Evolutionary conservation across 1,140 invertebrate species (phyloP).

Genomic region (Sogatella furcifera): DNA sequence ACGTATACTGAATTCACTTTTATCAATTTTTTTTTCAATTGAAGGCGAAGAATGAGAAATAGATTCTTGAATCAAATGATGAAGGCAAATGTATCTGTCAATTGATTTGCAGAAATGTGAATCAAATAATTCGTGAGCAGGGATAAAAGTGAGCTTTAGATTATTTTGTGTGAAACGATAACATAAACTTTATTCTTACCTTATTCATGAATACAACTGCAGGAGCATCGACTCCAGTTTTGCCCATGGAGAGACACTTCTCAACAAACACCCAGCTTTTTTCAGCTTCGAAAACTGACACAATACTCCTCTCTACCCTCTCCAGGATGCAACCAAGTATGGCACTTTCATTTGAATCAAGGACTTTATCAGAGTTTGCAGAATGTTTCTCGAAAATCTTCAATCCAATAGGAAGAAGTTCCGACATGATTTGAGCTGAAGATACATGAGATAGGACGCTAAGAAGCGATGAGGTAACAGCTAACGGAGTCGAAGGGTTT

Average conservation of each 20-base stretch:
- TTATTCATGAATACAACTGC: conserved; percentile 13
- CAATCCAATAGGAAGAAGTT: conserved; percentile 29
- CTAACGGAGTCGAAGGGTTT: conserved; percentile 29
- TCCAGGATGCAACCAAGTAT: conserved; percentile 31
- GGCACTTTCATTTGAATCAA: conserved; percentile 27
- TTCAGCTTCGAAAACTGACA: conserved; percentile 30
- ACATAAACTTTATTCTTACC: not conserved
- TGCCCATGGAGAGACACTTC: conserved; percentile 17
- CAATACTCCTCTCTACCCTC: conserved; percentile 30
- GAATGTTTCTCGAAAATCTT: conserved; percentile 25
- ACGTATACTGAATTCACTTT: no score
- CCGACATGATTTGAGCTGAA: not conserved
- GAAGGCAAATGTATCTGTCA: no score
- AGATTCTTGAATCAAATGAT: no score
- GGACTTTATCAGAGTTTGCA: conserved; percentile 29
- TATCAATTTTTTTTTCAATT: no score
- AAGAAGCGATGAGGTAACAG: conserved; percentile 35
- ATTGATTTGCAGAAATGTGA: no score
- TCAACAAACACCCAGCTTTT: conserved; percentile 32
- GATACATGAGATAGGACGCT: conserved; percentile 34
- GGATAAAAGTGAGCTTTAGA: no score
- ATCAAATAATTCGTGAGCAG: no score
- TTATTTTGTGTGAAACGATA: no score
- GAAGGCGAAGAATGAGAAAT: no score
- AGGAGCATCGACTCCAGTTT: not conserved